These are phyloP conservation scores for Herpetotheres cachinnans DNA, from an alignment of 2,113 vertebrate species.

Conservation along the genomic window DNA sequence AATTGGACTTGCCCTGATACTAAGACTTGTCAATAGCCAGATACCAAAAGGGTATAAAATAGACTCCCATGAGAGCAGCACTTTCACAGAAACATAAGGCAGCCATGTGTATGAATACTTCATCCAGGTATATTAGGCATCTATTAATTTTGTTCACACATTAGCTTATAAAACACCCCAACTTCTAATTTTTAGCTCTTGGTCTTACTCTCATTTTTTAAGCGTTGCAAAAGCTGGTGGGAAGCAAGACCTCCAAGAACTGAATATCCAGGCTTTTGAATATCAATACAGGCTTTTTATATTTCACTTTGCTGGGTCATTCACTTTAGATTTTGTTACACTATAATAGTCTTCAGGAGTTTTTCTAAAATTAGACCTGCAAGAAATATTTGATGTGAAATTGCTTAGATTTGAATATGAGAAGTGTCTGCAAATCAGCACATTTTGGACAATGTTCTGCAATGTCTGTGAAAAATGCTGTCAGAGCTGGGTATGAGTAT, in stretches of 20 bases:
- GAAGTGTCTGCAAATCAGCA: constrained; percentile 14
- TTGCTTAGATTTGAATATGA: constrained; percentile 20
- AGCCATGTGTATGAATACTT: background rate
- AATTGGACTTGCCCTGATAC: constrained; percentile 31
- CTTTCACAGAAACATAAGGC: background rate
- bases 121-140: background rate
- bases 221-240: background rate
- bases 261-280: background rate
- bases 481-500: background rate
- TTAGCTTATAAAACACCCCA: background rate
- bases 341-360: background rate
- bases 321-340: background rate
- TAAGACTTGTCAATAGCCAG: constrained; percentile 30
- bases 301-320: background rate
- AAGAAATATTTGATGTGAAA: constrained; percentile 34
- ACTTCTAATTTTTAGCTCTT: background rate
- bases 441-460: background rate
- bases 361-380: constrained; percentile 26
- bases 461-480: background rate
- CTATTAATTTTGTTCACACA: constrained; percentile 19
- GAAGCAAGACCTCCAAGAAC: background rate
- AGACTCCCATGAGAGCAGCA: background rate
- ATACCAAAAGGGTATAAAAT: background rate
- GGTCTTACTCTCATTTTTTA: constrained; percentile 24
- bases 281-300: background rate